phyloP scores from a whole-genome alignment of 2,113 vertebrate species.

The Pungitius pungitius region DNA sequence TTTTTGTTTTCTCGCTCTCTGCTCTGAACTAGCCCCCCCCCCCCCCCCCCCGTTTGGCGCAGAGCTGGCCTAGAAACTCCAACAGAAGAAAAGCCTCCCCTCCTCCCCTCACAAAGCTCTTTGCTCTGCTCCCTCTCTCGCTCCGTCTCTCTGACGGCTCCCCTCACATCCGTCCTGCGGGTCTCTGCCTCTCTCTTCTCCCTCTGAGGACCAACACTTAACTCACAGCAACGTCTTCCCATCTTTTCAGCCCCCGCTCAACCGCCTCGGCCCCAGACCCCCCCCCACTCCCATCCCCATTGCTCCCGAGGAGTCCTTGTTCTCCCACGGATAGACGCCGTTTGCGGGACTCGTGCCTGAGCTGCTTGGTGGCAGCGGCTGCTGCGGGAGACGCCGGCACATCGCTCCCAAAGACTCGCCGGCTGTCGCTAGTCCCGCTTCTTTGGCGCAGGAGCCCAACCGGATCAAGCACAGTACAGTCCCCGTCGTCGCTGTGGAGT shows the following conservation, averaged over 20 bases:
- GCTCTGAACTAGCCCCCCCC: slow-evolving; percentile 38
- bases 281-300: slow-evolving; percentile 28
- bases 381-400: slow-evolving; percentile 40
- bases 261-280: slow-evolving; percentile 42
- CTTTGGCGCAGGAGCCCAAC: slow-evolving; percentile 19
- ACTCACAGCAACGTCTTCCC: slow-evolving; percentile 58
- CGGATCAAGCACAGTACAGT: slow-evolving; percentile 54
- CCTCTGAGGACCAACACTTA: slow-evolving; percentile 56
- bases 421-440: slow-evolving; percentile 27
- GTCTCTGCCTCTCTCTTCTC: slow-evolving; percentile 52
- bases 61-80: slow-evolving; percentile 63
- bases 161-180: slow-evolving; percentile 69
- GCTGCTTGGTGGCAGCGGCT: slow-evolving; percentile 26
- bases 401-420: slow-evolving; percentile 17
- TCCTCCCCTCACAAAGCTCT: slow-evolving; percentile 49
- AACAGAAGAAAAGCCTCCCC: slow-evolving; percentile 51
- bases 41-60: slow-evolving; percentile 51
- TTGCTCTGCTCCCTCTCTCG: slow-evolving; percentile 60
- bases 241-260: slow-evolving; percentile 38
- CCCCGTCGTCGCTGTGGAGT: slow-evolving; percentile 40
- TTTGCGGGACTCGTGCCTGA: slow-evolving; percentile 39
- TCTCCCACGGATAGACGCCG: slow-evolving; percentile 17
- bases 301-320: slow-evolving; percentile 43
- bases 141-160: slow-evolving; percentile 62
- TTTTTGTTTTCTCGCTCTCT: slow-evolving; percentile 46